Evolutionary conservation across 2,797 vertebrate species (phyloP).

Genomic region (Aeoliscus strigatus): DNA sequence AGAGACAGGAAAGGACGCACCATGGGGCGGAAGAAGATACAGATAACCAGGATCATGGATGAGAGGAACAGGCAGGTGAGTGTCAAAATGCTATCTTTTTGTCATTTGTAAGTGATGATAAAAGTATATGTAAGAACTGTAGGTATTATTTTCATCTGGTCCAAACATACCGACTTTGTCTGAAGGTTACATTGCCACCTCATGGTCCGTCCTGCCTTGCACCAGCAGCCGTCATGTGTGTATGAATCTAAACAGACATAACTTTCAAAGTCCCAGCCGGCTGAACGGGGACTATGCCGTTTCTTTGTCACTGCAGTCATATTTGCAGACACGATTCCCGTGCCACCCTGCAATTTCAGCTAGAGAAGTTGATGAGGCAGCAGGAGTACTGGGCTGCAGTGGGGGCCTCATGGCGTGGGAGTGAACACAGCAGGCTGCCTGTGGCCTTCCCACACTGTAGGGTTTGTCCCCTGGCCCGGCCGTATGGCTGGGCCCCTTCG

Average conservation of each 20-base stretch:
- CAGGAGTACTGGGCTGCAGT: conserved; percentile 56
- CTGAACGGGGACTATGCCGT: conserved; percentile 67
- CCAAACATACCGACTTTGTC: conserved; percentile 2
- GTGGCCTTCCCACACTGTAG: conserved; percentile 64
- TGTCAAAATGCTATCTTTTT: conserved; percentile 19
- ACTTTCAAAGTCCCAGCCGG: conserved; percentile 52
- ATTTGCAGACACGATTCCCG: conserved; percentile 72
- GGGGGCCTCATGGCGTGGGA: conserved; percentile 62
- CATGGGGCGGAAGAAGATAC: conserved; percentile 99
- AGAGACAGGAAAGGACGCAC: conserved; percentile 74
- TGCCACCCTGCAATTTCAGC: conserved; percentile 76
- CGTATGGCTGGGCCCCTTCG: conserved; percentile 46
- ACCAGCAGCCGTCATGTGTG: conserved; percentile 55
- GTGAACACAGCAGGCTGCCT: conserved; percentile 58
- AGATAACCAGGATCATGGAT: conserved; percentile 99
- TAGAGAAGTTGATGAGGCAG: conserved; percentile 74
- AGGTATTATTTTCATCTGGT: too few relatives aligned
- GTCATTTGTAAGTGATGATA: too few relatives aligned
- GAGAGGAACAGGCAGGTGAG: conserved; percentile 98
- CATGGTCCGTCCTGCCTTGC: conserved; percentile 26
- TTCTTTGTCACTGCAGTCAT: conserved; percentile 70
- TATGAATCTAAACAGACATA: conserved; percentile 64
- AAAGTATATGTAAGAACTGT: too few relatives aligned
- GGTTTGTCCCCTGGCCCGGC: conserved; percentile 63
- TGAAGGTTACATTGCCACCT: conserved; percentile 23